Evolutionary conservation across 2,797 vertebrate genomes (phyloP).

Genomic region (Pteropus rufus): DNA sequence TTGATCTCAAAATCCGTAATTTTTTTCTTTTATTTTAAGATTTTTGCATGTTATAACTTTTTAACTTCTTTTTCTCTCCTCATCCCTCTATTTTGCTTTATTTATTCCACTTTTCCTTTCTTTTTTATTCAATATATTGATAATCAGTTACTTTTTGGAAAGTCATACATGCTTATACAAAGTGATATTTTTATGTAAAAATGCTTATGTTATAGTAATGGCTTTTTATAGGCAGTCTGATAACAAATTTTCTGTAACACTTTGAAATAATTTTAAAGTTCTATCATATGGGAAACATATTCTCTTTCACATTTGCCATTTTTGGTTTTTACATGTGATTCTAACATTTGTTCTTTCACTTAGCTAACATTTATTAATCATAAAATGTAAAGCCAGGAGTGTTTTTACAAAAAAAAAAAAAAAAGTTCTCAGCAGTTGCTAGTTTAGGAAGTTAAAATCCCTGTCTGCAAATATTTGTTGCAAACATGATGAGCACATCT

Average conservation of each 20-base stretch:
- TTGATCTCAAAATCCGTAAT: neutral
- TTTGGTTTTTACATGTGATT: neutral
- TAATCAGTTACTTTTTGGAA: neutral
- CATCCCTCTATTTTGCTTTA: neutral
- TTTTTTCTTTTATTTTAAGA: neutral
- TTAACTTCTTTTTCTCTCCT: neutral
- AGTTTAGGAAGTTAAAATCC: neutral
- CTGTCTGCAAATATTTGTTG: neutral
- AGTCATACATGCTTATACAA: neutral
- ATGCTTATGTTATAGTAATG: neutral
- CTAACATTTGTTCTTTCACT: neutral
- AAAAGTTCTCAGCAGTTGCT: neutral
- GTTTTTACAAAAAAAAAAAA: neutral
- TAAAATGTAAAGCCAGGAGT: neutral
- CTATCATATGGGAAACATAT: neutral
- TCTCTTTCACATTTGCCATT: neutral
- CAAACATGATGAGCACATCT: neutral
- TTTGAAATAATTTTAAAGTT: neutral
- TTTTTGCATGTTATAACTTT: neutral
- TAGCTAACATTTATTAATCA: conserved; percentile 17
- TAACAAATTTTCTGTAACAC: neutral
- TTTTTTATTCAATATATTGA: neutral
- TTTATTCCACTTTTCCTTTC: neutral
- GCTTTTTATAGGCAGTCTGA: neutral
- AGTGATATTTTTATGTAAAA: neutral